Evolutionary conservation across 1,140 invertebrate genomes (phyloP), one percentile per base, ranked within the genome.

Genomic region (Aphis craccivora): DNA sequence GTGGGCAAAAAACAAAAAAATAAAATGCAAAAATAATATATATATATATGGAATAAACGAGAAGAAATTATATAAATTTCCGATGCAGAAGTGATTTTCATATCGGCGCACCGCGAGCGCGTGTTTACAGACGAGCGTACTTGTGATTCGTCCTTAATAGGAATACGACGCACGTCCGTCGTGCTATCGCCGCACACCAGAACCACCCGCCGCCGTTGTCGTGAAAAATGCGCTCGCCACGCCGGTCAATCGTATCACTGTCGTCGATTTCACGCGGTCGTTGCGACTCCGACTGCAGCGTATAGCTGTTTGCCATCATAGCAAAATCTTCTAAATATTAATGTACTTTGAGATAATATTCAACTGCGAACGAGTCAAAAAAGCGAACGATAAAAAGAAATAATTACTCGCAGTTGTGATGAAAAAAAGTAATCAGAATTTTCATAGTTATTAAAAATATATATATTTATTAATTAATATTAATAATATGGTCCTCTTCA

Each of bases 1-100:
- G 89, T 55, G 53, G 89, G 89, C 53, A 90, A 90, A 30, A 89
- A 6, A 40, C 37, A 40, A 20, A 83, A 83, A 25, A 40, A 83
- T 23, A 43, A 40, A 81, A 37, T 30, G n/a, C 60, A 76, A 76
- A 76, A 76, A 76, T 76, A 76, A n/a, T 76, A 76, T n/a, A 18
- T 76, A 76, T n/a, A 81, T n/a, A 76, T 35, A 35, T 35, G 37
- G 6, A 84, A 43, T 30, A 86, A 86, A 86, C 84, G 23, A 86
- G 25, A 45, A 67, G 89, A 90, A 90, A 90, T 55, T 90, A 90
- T 90, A 90, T 90, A 67, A 67, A 90, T 90, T 90, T 90, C 37
- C 89, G 43, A 90, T 30, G 89, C 89, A 60, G 30, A 43, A 90
- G n/a, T 40, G 35, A 90, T 90, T 90, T 90, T 90, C 53, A 67